Conservation (phyloP, 2,888 invertebrate genomes). For the Erynnis tages region DNA sequence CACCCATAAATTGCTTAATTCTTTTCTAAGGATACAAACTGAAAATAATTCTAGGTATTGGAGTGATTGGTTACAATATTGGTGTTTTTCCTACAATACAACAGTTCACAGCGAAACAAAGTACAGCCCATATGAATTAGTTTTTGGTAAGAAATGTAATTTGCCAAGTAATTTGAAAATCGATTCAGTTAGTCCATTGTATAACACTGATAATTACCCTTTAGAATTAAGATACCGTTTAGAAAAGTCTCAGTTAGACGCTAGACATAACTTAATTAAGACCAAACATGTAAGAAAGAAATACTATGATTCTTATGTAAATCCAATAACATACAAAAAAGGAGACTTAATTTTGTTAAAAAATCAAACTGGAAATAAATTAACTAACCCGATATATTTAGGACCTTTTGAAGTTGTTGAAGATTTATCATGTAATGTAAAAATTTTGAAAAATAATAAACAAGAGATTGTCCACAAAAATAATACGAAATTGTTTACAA, state of each 20-base stretch:
- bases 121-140: conserved; percentile 2
- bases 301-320: neutral
- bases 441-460: conserved; percentile 27
- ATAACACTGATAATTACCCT: neutral
- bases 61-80: conserved; percentile 1
- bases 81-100: neutral
- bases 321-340: conserved; percentile 6
- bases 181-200: neutral
- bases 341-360: conserved; percentile 30
- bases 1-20: neutral
- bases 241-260: neutral
- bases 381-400: conserved; percentile 21
- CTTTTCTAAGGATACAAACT: neutral
- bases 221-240: conserved; percentile 1
- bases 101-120: conserved; percentile 2
- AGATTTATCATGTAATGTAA: conserved; percentile 28
- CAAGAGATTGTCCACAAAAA: conserved; percentile 29
- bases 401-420: conserved; percentile 31
- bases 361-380: conserved; percentile 33
- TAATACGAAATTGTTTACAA: conserved; percentile 26
- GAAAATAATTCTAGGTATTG: neutral
- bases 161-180: conserved; percentile 4
- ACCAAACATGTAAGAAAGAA: conserved; percentile 1
- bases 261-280: conserved; percentile 4
- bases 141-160: conserved; percentile 8